Conservation (phyloP, 2,113 vertebrate species). For the Oreochromis spilurus region DNA sequence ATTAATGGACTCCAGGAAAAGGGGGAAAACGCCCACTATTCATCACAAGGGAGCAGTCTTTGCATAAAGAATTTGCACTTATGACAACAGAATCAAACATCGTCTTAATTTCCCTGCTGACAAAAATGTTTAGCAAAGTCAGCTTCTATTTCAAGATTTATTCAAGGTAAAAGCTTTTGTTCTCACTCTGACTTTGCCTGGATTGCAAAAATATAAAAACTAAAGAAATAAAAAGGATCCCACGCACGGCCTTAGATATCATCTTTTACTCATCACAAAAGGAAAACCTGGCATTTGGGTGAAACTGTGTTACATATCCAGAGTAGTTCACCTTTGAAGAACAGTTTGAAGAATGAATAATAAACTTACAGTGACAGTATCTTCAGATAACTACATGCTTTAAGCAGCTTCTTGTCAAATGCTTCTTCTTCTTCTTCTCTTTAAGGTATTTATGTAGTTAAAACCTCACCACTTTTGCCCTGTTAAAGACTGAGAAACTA, state of each 20-base stretch:
- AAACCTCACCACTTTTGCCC: not conserved
- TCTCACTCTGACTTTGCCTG: not conserved
- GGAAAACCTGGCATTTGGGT: not conserved
- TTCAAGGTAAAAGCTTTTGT: not conserved
- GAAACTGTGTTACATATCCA: not conserved
- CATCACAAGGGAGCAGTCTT: not conserved
- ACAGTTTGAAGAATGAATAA: not conserved
- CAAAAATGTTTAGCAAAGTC: conserved; percentile 5
- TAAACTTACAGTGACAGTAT: not conserved
- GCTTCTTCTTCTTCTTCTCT: not conserved
- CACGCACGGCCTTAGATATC: not conserved
- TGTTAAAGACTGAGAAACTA: not conserved
- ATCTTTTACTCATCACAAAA: not conserved
- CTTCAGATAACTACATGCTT: not conserved
- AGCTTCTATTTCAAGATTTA: not conserved
- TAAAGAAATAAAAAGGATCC: not conserved
- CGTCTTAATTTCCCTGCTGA: not conserved
- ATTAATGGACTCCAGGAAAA: conserved; percentile 30
- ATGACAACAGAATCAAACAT: not conserved
- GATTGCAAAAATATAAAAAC: not conserved
- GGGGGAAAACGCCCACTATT: not conserved
- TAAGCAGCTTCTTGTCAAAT: not conserved
- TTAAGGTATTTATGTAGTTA: not conserved
- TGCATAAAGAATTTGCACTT: not conserved
- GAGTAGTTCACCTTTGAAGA: not conserved